Conservation (phyloP, 2,888 invertebrate species). For the Conops quadrifasciatus region DNA sequence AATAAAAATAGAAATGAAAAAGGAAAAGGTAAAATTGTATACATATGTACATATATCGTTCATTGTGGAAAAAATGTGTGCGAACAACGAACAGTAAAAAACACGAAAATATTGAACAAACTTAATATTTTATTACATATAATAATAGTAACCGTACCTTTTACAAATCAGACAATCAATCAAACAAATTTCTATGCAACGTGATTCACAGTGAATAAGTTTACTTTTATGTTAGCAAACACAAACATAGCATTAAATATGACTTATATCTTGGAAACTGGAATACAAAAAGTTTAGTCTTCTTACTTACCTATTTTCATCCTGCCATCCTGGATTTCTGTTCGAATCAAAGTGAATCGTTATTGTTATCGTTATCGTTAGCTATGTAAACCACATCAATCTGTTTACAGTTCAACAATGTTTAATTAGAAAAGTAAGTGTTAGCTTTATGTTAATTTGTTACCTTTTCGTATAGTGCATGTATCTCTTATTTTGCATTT, state of each 20-base stretch:
- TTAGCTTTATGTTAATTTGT: background rate
- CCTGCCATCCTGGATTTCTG: background rate
- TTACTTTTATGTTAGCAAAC: background rate
- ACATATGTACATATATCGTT: too few relatives aligned
- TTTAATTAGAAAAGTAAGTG: constrained; percentile 23
- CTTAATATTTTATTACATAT: background rate
- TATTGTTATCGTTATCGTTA: constrained; percentile 1
- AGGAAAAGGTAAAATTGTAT: background rate
- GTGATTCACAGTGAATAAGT: background rate
- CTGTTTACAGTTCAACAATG: background rate
- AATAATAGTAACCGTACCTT: background rate
- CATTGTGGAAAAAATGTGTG: too few relatives aligned
- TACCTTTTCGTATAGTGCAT: background rate
- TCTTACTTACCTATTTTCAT: background rate
- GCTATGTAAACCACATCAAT: constrained; percentile 1
- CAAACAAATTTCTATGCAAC: constrained; percentile 7
- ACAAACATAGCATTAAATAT: too few relatives aligned
- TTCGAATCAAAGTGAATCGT: constrained; percentile 4
- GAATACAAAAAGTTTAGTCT: constrained; percentile 4
- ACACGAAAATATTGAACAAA: constrained; percentile 8
- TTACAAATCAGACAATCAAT: constrained; percentile 4
- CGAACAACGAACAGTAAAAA: too few relatives aligned
- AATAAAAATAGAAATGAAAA: background rate
- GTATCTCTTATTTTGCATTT: background rate
- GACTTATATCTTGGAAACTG: background rate